Conservation (phyloP, 2,888 invertebrate genomes). For the Ditylenchus weischeri region DNA sequence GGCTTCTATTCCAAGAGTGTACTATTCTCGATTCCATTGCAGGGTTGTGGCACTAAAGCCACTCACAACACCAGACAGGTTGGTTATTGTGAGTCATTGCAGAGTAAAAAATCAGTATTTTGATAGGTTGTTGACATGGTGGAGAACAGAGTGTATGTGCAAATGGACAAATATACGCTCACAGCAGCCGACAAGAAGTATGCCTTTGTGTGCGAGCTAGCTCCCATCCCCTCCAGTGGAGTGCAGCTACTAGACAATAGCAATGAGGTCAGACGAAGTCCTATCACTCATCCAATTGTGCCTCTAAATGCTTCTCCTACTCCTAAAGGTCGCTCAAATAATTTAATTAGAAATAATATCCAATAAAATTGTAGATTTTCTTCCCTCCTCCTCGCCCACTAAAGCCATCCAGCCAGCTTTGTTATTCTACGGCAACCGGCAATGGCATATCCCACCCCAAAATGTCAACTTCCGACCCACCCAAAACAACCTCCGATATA, state of each 20-base stretch:
- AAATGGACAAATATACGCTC: conserved; percentile 56
- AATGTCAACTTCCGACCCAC: conserved; percentile 4
- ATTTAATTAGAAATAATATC: neutral
- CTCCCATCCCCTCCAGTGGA: conserved; percentile 18
- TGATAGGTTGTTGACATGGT: conserved; percentile 52
- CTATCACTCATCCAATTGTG: conserved; percentile 6
- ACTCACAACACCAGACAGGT: conserved; percentile 52
- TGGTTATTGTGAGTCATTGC: conserved; percentile 17
- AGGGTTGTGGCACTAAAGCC: conserved; percentile 54
- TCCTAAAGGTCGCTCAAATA: conserved; percentile 8
- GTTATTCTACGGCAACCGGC: conserved; percentile 9
- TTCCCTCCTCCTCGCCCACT: neutral
- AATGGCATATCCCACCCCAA: conserved; percentile 13
- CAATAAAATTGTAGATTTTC: neutral
- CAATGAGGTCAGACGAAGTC: conserved; percentile 33
- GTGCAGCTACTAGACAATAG: conserved; percentile 6
- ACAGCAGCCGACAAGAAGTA: conserved; percentile 53
- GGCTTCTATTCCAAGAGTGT: conserved; percentile 47
- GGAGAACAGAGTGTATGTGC: conserved; percentile 57
- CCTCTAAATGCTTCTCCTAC: conserved; percentile 8
- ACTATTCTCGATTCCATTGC: conserved; percentile 57
- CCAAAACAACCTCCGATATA: neutral
- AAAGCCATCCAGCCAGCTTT: conserved; percentile 10
- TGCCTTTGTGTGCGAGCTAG: conserved; percentile 54
- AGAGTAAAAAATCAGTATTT: too few species aligned